A percentile compares a stretch with the other conserved stretches of the same genome.
These are phyloP conservation scores for Iguana delicatissima DNA, from an alignment of 2,797 vertebrate genomes.

Conservation along the genomic window DNA sequence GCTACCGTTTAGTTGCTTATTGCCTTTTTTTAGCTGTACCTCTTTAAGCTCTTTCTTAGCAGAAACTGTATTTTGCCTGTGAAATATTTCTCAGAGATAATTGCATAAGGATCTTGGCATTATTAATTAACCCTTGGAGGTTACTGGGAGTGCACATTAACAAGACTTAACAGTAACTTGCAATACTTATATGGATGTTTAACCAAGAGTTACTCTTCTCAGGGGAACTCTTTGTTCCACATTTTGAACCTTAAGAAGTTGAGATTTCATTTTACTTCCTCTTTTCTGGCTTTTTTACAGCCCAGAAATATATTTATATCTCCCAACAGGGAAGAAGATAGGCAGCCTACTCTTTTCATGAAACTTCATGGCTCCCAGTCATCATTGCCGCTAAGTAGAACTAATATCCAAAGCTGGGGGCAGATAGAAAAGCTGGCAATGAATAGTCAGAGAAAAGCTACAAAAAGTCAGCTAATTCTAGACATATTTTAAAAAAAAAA, in stretches of 20 bases:
- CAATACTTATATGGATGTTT: slow-evolving; percentile 16
- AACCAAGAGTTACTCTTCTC: slow-evolving; percentile 17
- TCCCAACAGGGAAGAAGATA: slow-evolving; percentile 7
- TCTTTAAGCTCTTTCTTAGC: not conserved
- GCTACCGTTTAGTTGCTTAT: not conserved
- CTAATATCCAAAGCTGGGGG: slow-evolving; percentile 11
- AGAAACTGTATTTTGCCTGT: not conserved
- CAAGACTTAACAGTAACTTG: not conserved
- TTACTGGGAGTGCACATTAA: not conserved
- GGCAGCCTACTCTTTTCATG: not conserved
- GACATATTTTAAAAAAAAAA: not conserved
- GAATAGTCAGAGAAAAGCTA: not conserved
- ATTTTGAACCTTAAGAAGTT: not conserved
- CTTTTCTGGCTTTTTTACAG: not conserved
- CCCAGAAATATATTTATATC: slow-evolving; percentile 12
- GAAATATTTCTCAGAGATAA: slow-evolving; percentile 6
- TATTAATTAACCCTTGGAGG: slow-evolving; percentile 35
- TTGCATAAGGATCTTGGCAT: slow-evolving; percentile 9
- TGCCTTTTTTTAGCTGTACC: not conserved
- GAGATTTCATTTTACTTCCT: slow-evolving; percentile 10
- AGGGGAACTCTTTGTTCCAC: not conserved
- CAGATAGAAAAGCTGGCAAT: slow-evolving; percentile 1
- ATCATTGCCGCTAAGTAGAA: slow-evolving; percentile 32
- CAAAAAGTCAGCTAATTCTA: not conserved
- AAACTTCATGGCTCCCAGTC: slow-evolving; percentile 6